Percentiles rank a stretch among this genome's conserved stretches.
phyloP scores from a whole-genome alignment of 2,888 invertebrate species.

The Amblyjoppa fuscipennis region DNA sequence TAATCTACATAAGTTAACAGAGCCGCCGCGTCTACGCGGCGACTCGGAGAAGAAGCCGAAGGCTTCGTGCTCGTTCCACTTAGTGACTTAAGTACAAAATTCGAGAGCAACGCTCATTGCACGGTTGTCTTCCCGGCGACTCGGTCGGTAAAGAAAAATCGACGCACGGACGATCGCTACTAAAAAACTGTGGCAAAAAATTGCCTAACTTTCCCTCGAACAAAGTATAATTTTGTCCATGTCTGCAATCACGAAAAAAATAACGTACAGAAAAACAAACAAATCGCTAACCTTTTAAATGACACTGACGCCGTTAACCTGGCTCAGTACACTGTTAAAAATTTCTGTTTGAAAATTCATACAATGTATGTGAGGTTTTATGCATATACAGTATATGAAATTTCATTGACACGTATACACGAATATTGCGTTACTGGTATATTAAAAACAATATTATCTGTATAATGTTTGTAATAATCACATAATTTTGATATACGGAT shows the following conservation, averaged over 20 bases:
- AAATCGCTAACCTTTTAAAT: too few species aligned
- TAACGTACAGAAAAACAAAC: too few species aligned
- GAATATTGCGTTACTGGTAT: too few species aligned
- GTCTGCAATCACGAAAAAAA: not conserved
- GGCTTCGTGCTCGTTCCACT: constrained; percentile 5
- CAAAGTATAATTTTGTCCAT: not conserved
- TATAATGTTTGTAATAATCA: too few species aligned
- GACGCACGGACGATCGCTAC: constrained; percentile 10
- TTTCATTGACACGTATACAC: too few species aligned
- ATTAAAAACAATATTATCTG: too few species aligned
- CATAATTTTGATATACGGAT: too few species aligned
- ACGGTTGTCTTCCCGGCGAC: not conserved
- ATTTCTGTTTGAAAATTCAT: too few species aligned
- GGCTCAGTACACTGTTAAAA: too few species aligned
- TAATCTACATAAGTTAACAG: constrained; percentile 79
- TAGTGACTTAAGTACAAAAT: not conserved
- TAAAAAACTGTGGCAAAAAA: not conserved
- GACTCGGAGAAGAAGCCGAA: constrained; percentile 6
- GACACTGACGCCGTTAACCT: too few species aligned
- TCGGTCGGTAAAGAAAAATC: not conserved
- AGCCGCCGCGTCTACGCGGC: constrained; percentile 47
- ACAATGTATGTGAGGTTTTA: too few species aligned
- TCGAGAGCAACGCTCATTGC: constrained; percentile 17
- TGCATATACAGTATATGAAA: too few species aligned
- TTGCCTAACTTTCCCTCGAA: not conserved